Conservation (phyloP, 2,797 vertebrate genomes). For the Scyliorhinus canicula region DNA sequence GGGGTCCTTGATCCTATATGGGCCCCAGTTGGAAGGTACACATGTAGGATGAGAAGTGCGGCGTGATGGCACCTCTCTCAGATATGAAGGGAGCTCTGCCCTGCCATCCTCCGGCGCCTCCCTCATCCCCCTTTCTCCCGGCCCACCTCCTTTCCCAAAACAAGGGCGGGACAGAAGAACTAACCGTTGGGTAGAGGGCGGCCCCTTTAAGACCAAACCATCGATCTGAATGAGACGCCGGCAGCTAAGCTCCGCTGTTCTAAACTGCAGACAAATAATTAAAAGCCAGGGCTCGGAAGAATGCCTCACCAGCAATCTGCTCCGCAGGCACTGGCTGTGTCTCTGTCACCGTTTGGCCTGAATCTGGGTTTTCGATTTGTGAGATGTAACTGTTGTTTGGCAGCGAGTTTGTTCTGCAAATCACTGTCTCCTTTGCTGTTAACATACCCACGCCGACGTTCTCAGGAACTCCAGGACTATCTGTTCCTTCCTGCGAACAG, state of each 20-base stretch:
- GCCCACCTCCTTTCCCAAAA: neutral
- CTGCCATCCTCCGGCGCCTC: too few relatives aligned
- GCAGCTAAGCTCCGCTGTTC: too few relatives aligned
- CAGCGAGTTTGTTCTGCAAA: constrained; percentile 13
- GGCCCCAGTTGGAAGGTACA: too few relatives aligned
- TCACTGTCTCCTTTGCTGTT: neutral
- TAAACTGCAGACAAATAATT: neutral
- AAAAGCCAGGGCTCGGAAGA: neutral
- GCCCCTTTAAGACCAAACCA: neutral
- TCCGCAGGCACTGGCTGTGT: neutral
- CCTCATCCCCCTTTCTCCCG: too few relatives aligned
- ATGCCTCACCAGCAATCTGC: neutral
- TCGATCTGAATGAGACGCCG: neutral
- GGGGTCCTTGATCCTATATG: too few relatives aligned
- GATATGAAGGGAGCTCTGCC: neutral
- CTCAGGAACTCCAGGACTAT: neutral
- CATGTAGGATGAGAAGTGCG: neutral
- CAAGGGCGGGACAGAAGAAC: neutral
- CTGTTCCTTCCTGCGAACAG: neutral
- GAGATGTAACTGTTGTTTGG: constrained; percentile 9
- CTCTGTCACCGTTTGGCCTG: neutral
- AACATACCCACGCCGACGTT: neutral
- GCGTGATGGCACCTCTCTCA: neutral
- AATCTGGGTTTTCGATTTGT: neutral
- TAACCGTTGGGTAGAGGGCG: neutral